phyloP scores from a whole-genome alignment of 2,797 vertebrate species.

The Malurus leucopterus region DNA sequence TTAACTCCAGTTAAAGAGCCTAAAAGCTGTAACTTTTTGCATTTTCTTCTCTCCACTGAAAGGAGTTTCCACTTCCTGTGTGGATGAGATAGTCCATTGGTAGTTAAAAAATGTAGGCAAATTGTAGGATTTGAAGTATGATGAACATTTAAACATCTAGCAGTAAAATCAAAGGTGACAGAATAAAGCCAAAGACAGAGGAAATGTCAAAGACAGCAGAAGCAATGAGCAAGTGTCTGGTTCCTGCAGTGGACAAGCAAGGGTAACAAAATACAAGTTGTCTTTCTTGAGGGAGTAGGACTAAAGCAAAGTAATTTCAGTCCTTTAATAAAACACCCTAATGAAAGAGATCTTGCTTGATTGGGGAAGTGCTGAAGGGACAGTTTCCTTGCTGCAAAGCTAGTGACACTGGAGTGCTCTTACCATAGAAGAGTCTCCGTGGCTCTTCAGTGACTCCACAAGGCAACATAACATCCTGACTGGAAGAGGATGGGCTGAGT shows the following conservation, averaged over 20 bases:
- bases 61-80: neutral
- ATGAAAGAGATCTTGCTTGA: slow-evolving; percentile 13
- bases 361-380: neutral
- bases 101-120: neutral
- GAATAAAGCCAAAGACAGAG: neutral
- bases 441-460: slow-evolving; percentile 81
- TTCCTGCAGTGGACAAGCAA: neutral
- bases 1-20: neutral
- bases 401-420: slow-evolving; percentile 61
- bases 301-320: slow-evolving; percentile 9
- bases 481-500: slow-evolving; percentile 76
- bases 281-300: neutral
- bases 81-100: neutral
- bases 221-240: slow-evolving; percentile 7
- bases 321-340: neutral
- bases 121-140: rapidly evolving
- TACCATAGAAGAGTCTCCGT: slow-evolving; percentile 82
- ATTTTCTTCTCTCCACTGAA: neutral
- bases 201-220: neutral
- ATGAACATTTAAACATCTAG: neutral
- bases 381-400: slow-evolving; percentile 52
- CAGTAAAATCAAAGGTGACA: neutral
- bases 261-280: neutral
- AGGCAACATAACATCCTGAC: slow-evolving; percentile 81
- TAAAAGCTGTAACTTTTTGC: neutral